phyloP scores from a whole-genome alignment of 2,113 vertebrate genomes.

The Sterrhoptilus dennistouni region DNA sequence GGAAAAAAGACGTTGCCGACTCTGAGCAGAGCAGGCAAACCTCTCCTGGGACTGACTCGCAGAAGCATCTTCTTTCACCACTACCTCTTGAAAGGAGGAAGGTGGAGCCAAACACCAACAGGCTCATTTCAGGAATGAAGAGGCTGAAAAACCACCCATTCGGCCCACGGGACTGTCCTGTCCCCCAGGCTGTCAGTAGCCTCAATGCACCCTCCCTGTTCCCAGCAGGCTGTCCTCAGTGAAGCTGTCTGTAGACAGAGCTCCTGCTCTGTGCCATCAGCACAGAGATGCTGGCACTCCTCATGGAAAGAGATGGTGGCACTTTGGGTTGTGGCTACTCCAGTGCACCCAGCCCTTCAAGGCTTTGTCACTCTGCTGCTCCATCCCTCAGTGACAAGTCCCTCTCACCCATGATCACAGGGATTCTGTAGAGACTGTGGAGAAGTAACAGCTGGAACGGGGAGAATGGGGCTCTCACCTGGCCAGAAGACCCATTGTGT shows the following conservation, averaged over 20 bases:
- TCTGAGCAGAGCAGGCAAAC: not conserved
- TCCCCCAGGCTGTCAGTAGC: not conserved
- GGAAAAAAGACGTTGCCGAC: rapidly evolving
- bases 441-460: rapidly evolving
- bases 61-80: not conserved
- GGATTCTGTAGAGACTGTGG: not conserved
- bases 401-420: not conserved
- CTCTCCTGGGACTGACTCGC: not conserved
- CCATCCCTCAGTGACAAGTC: not conserved
- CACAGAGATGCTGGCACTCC: not conserved
- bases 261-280: not conserved
- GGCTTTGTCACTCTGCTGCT: not conserved
- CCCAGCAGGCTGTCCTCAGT: not conserved
- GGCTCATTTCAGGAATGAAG: not conserved
- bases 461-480: not conserved
- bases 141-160: not conserved
- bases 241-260: not conserved
- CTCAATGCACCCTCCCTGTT: too few species aligned
- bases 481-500: not conserved
- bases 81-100: not conserved
- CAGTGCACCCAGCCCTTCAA: not conserved
- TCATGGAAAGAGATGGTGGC: not conserved
- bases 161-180: rapidly evolving
- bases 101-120: not conserved
- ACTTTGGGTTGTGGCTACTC: not conserved